These are phyloP conservation scores for Pterocles orientalis DNA, from an alignment of 2,113 vertebrate species.

Conservation along the genomic window DNA sequence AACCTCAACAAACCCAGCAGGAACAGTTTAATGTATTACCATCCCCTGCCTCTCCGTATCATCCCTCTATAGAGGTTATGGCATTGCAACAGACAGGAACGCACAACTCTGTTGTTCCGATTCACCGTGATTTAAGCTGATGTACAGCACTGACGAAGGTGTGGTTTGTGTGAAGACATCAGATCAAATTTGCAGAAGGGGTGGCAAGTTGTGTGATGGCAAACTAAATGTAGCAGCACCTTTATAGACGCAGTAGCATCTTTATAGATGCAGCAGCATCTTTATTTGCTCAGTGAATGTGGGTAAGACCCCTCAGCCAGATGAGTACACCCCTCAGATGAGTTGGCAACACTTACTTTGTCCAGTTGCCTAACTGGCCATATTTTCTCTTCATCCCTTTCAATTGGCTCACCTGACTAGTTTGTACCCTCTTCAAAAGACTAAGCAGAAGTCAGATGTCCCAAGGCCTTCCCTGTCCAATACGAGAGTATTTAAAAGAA, in stretches of 20 bases:
- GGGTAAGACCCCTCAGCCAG: background rate
- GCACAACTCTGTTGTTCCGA: background rate
- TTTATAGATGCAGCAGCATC: no score
- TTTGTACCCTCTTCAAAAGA: background rate
- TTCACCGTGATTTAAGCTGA: background rate
- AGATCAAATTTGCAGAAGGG: background rate
- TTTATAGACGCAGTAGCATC: no score
- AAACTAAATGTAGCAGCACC: background rate
- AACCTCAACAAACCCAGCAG: background rate
- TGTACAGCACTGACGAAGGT: background rate
- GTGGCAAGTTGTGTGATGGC: background rate
- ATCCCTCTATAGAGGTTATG: background rate
- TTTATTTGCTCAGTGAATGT: background rate
- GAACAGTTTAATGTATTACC: background rate
- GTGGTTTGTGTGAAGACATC: background rate
- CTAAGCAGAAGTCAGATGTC: background rate
- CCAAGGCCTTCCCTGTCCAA: background rate
- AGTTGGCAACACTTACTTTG: background rate
- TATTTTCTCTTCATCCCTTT: background rate
- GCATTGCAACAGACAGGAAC: background rate
- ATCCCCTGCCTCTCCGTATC: background rate
- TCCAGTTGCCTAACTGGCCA: background rate
- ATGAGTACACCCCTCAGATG: background rate
- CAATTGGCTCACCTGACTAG: background rate
- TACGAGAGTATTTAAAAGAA: background rate